Base-by-base conservation (phyloP, 2,888 invertebrate species). In the Maniola hyperantus region DNA sequence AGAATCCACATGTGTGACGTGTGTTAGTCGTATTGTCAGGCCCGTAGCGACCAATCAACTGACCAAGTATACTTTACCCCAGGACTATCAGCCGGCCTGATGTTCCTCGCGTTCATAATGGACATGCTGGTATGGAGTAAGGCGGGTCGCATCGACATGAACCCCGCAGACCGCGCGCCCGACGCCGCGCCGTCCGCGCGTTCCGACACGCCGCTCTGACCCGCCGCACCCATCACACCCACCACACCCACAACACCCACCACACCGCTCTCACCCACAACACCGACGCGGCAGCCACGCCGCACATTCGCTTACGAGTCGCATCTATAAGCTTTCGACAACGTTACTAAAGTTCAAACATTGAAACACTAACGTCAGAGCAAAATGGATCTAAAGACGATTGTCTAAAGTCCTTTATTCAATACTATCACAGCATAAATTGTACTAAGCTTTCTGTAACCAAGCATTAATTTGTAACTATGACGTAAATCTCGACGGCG, bases 51-150 rank as follows among this genome's bases (percentile, higher is more conserved):
- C 13, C 33, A 53, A 33, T 0, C 39, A 4, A 11, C 10, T 11
- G 10, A 39, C 36, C 39, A 4, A 10, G 39, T 11, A 39, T 39
- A 11, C 11, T 2, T n/a, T 63, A 6, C 68, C 84, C 0, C 87
- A 97, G 97, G 98, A 77, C 95, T 97, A 66, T 97, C 98, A 0
- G 96, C 97, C 61, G 95, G 95, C 36, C 95, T 98, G 71, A 95
- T 98, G 94, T 94, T 97, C 79, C 93, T 97, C 66, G 98, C 97
- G 67, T 98, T 97, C 85, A 93, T 97, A 74, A 97, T 97, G 88
- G 98, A 98, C 90, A 83, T 97, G 76, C 93, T 97, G 61, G 97
- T 98, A 36, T 98, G 97, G 97, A 96, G 96, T 82, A 97, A 97
- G 85, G 97, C 97, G 53, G 96, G 96, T 65, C 96, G 96, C 79